A percentile compares a stretch with the other conserved stretches of the same genome.
These are phyloP conservation scores for Ommatoiulus sabulosus DNA, from an alignment of 2,888 invertebrate genomes.

Conservation along the genomic window DNA sequence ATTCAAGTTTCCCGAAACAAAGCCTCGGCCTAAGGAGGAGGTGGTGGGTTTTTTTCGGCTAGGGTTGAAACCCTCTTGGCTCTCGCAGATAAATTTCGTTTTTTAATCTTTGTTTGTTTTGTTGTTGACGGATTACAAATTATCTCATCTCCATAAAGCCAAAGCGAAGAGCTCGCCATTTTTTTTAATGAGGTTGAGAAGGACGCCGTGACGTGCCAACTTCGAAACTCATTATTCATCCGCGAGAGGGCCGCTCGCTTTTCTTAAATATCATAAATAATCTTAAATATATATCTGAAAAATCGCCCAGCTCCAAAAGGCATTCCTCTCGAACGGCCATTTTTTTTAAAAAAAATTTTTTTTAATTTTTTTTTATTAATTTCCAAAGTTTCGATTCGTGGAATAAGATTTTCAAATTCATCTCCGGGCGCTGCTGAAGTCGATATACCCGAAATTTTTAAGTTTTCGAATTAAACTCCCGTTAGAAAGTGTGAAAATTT, in stretches of 20 bases:
- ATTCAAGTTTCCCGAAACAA: neutral
- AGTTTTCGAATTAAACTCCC: too few relatives aligned
- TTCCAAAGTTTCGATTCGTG: too few relatives aligned
- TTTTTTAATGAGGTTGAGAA: neutral
- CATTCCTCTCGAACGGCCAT: too few relatives aligned
- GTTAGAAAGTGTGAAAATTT: too few relatives aligned
- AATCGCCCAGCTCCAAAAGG: neutral
- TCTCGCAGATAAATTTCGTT: neutral
- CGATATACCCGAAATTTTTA: too few relatives aligned
- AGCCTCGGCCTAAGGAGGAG: neutral
- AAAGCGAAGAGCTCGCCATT: neutral
- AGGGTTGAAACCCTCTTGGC: neutral
- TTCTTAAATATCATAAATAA: constrained; percentile 13
- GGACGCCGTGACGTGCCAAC: neutral
- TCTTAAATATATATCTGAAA: neutral
- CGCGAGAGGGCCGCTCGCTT: neutral
- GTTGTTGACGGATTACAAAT: constrained; percentile 20
- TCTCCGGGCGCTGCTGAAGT: too few relatives aligned
- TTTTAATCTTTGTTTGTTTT: constrained; percentile 22
- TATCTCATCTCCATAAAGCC: neutral
- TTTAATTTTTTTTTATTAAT: too few relatives aligned
- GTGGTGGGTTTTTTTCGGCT: neutral
- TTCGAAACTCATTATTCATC: constrained; percentile 1
- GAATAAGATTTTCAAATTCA: too few relatives aligned
- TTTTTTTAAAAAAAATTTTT: too few relatives aligned